Evolutionary conservation across 2,888 invertebrate genomes (phyloP).

Genomic region (Marronus borbonicus): DNA sequence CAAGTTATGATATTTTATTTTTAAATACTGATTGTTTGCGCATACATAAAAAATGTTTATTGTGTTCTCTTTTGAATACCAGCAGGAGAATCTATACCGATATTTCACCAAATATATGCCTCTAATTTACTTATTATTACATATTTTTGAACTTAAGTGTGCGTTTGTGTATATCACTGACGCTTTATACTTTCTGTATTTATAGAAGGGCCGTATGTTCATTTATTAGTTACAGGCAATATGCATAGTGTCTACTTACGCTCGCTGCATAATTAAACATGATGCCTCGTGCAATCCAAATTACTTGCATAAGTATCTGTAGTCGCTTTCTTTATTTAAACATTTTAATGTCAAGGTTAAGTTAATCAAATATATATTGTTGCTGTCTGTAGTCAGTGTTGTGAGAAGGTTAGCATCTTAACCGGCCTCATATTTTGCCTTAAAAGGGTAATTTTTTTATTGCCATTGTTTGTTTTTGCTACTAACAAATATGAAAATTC

Average conservation of each 20-base stretch:
- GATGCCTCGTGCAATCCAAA: conserved; percentile 20
- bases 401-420: conserved; percentile 4
- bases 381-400: conserved; percentile 1
- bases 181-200: no score
- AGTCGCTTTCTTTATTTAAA: conserved; percentile 40
- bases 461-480: background rate
- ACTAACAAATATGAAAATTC: no score
- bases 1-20: no score
- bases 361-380: conserved; percentile 37
- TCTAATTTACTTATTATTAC: no score
- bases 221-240: background rate
- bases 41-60: no score
- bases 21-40: no score
- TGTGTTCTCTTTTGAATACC: no score
- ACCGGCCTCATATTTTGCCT: conserved; percentile 16
- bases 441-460: background rate
- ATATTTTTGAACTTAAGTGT: no score
- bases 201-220: no score
- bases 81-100: no score
- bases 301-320: conserved; percentile 28
- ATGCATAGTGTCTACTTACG: background rate
- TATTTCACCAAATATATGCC: no score
- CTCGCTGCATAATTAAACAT: conserved; percentile 27
- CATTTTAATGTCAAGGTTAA: conserved; percentile 43
- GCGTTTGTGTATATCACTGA: no score